Evolutionary conservation across 2,113 vertebrate genomes (phyloP).

Genomic region (Onychorhynchus coronatus): DNA sequence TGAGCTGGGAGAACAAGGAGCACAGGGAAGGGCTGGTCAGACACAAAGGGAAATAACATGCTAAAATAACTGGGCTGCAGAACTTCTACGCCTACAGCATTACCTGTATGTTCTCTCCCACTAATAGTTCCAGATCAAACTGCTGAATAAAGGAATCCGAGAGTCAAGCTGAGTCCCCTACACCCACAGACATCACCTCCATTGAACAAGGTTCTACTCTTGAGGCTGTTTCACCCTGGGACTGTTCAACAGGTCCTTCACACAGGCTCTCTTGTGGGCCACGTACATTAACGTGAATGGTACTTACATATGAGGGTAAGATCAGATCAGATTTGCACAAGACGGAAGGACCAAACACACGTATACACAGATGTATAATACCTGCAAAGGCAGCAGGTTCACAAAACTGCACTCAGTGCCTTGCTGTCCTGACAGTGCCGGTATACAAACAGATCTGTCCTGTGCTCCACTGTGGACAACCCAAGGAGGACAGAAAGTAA

Average conservation of each 20-base stretch:
- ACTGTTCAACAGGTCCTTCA: not conserved
- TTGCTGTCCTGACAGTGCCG: not conserved
- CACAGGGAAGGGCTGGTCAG: not conserved
- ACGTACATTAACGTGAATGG: rapidly evolving
- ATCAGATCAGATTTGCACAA: not conserved
- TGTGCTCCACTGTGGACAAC: not conserved
- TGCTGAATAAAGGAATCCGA: not conserved
- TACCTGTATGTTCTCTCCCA: not conserved
- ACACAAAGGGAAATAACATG: not conserved
- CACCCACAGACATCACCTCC: not conserved
- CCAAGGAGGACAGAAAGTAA: not conserved
- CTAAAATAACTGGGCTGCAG: not conserved
- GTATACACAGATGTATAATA: not conserved
- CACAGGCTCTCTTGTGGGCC: not conserved
- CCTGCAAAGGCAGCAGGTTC: not conserved
- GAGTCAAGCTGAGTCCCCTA: not conserved
- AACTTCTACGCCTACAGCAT: not conserved
- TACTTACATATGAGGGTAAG: not conserved
- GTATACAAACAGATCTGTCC: not conserved
- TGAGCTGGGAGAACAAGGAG: not conserved
- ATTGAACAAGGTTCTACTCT: not conserved
- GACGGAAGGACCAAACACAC: not conserved
- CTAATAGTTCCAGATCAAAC: not conserved
- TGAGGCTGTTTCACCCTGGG: not conserved
- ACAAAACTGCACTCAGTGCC: not conserved